A percentile compares a stretch with the other conserved stretches of the same genome.
These are phyloP conservation scores for Caenorhabditis inopinata DNA, from an alignment of 1,140 invertebrate genomes.

Conservation along the genomic window DNA sequence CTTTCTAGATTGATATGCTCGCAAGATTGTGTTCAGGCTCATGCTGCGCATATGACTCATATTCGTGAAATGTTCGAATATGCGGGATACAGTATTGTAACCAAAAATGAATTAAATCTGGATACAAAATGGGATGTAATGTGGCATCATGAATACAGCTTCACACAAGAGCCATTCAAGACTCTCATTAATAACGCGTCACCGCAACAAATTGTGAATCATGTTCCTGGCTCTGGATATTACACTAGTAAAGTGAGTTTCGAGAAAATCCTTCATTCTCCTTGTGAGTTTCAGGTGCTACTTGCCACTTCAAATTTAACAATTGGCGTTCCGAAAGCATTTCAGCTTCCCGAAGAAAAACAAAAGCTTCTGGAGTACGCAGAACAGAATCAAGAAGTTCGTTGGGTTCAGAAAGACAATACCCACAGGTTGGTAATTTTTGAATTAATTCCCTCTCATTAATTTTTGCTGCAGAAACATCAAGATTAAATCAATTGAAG, in stretches of 20 bases:
- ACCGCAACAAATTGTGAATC: constrained; percentile 74
- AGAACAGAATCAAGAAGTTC: constrained; percentile 73
- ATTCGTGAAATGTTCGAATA: constrained; percentile 36
- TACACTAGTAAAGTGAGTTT: constrained; percentile 85
- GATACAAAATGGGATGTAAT: constrained; percentile 80
- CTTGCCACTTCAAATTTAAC: constrained; percentile 77
- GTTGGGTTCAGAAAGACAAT: constrained; percentile 89
- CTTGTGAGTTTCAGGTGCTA: constrained; percentile 67
- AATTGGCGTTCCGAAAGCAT: constrained; percentile 80
- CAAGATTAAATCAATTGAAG: constrained; percentile 74
- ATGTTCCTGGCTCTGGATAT: constrained; percentile 89
- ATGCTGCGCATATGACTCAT: constrained; percentile 30
- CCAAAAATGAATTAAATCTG: background rate
- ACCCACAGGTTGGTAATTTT: constrained; percentile 73
- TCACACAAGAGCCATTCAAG: constrained; percentile 68
- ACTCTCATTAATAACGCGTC: constrained; percentile 37
- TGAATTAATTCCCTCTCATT: background rate
- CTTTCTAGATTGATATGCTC: background rate
- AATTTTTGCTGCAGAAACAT: constrained; percentile 71
- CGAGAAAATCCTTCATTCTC: background rate
- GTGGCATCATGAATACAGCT: constrained; percentile 92
- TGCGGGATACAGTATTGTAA: constrained; percentile 32
- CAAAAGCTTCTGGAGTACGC: constrained; percentile 76
- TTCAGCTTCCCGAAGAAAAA: constrained; percentile 80
- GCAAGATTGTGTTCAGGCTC: background rate